Conservation (phyloP, 2,888 invertebrate genomes). For the Tupiocoris notatus region DNA sequence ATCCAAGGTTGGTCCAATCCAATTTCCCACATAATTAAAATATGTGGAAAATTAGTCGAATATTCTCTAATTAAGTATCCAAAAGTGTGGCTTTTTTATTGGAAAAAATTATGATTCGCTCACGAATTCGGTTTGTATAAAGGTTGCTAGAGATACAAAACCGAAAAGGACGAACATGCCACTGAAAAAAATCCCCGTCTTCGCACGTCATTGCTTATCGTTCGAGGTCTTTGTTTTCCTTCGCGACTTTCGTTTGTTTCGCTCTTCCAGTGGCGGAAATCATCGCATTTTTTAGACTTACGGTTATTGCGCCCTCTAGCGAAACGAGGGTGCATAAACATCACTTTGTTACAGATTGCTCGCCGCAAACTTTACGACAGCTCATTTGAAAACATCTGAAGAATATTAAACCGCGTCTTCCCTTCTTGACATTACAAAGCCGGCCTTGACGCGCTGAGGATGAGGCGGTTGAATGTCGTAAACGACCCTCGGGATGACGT, state of each 20-base stretch:
- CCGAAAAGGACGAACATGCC: no score
- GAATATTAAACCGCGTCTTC: conserved; percentile 30
- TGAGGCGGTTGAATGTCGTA: not conserved
- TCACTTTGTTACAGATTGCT: conserved; percentile 35
- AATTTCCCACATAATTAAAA: no score
- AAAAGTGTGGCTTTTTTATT: no score
- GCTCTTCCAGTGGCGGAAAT: not conserved
- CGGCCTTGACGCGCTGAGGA: conserved; percentile 1
- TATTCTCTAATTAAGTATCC: no score
- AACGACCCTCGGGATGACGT: conserved; percentile 21
- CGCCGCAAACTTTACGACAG: conserved; percentile 36
- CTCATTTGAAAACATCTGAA: conserved; percentile 38
- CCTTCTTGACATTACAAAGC: conserved; percentile 23
- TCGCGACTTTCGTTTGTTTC: not conserved
- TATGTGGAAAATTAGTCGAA: no score
- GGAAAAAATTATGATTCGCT: no score
- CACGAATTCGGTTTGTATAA: no score
- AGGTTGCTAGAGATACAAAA: no score
- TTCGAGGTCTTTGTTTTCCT: not conserved
- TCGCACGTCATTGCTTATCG: no score
- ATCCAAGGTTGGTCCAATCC: no score
- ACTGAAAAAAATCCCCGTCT: no score
- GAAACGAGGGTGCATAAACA: conserved; percentile 30
- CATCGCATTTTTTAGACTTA: conserved; percentile 10
- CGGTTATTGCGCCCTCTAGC: conserved; percentile 24